Base-by-base conservation (phyloP, 2,113 vertebrate species). In the Herpailurus yagouaroundi region DNA sequence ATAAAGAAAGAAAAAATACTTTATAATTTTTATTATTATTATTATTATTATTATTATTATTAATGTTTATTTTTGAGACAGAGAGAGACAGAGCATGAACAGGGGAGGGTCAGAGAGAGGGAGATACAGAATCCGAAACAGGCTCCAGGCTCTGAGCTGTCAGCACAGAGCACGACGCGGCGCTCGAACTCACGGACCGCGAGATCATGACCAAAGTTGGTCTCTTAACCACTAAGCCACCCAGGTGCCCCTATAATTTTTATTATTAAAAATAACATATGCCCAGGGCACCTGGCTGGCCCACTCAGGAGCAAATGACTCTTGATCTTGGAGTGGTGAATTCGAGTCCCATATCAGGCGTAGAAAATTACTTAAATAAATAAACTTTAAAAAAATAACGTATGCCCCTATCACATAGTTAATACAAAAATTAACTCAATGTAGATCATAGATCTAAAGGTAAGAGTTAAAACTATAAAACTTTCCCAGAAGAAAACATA, bases 211-310 rank as follows among this genome's bases (percentile, higher is more conserved):
- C 45, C 36, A 36, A 36, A 36, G 36, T 36, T 36, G 36, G 36
- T 36, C 36, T 36, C 36, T 36, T 36, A 36, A 36, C 36, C 36
- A 36, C 36, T 36, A 36, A 36, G 45, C 45, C 45, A 45, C 45
- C 45, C 45, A 45, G 45, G 45, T 1, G 45, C 45, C 45, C 45
- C 45, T 36, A 12, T 41, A 23, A 36, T 74, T 77, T 96, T 94
- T 41, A 89, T 69, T 92, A 11, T 19, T 86, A 73, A 97, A 92
- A 94, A 31, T 86, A 81, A 25, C 31, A 29, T 82, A n/a, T 48
- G 73, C 41, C 41, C 41, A 14, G 3, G 73, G 41, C 41, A 1
- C 38, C 73, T 76, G 73, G 41, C 73, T 76, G 25, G 7, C 7
- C 25, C 73, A 76, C 38, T 29, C 41, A 76, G 73, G 45, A 45